phyloP scores from a whole-genome alignment of 2,888 invertebrate species.

The Andrena flavipes region DNA sequence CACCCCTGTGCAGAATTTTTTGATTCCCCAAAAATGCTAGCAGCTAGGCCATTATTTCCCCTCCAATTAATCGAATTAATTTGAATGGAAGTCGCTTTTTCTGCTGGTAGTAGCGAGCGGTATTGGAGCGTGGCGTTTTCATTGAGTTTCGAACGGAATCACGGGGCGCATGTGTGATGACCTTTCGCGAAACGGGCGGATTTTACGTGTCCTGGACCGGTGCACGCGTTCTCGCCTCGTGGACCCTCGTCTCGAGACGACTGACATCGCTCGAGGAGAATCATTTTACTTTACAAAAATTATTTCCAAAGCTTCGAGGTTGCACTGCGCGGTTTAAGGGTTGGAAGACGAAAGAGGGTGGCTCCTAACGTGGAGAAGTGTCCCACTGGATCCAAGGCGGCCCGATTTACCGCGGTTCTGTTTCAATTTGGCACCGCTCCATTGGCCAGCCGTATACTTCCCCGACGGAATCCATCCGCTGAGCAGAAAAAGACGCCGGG shows the following conservation, averaged over 20 bases:
- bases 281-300: slow-evolving; percentile 29
- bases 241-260: slow-evolving; percentile 33
- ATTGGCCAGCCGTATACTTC: slow-evolving; percentile 36
- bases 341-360: slow-evolving; percentile 41
- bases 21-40: neutral
- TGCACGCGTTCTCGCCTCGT: slow-evolving; percentile 36
- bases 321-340: slow-evolving; percentile 27
- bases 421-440: slow-evolving; percentile 67
- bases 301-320: slow-evolving; percentile 18
- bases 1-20: too few species aligned
- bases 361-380: slow-evolving; percentile 44
- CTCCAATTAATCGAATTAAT: slow-evolving; percentile 29
- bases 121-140: slow-evolving; percentile 37
- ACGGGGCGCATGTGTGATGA: slow-evolving; percentile 45
- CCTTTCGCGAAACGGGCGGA: slow-evolving; percentile 44
- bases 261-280: neutral
- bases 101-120: slow-evolving; percentile 10
- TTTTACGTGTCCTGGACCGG: slow-evolving; percentile 56
- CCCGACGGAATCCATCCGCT: slow-evolving; percentile 24
- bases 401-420: slow-evolving; percentile 58
- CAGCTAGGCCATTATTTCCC: neutral
- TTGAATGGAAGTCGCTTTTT: slow-evolving; percentile 43
- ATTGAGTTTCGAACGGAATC: slow-evolving; percentile 46
- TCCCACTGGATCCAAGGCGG: slow-evolving; percentile 54
- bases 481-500: slow-evolving; percentile 32